phyloP scores from a whole-genome alignment of 92 coral and sea anemone species.

The Epizoanthus scotinus region DNA sequence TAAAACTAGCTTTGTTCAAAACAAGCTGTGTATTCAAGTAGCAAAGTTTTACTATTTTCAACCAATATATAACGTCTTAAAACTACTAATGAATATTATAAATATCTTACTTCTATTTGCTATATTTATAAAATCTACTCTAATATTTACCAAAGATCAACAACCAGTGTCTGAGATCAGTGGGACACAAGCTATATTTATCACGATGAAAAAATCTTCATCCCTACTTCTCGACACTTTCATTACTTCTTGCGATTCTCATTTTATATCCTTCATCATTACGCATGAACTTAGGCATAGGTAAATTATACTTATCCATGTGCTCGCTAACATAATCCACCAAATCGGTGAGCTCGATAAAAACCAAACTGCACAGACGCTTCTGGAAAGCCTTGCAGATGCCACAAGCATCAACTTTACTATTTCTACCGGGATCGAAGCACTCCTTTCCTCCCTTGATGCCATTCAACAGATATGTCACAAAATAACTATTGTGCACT shows the following conservation, averaged over 20 bases:
- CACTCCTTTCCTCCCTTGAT: conserved; percentile 15
- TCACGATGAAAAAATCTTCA: too few relatives aligned
- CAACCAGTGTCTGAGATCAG: too few relatives aligned
- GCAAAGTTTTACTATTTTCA: too few relatives aligned
- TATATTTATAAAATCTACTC: too few relatives aligned
- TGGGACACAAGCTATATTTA: too few relatives aligned
- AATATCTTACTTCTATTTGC: too few relatives aligned
- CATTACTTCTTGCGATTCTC: background rate
- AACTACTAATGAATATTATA: too few relatives aligned
- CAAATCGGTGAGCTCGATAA: background rate
- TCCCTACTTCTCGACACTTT: too few relatives aligned
- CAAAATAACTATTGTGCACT: conserved; percentile 13
- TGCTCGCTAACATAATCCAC: background rate
- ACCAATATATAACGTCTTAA: too few relatives aligned
- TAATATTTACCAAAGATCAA: too few relatives aligned
- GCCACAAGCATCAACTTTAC: background rate
- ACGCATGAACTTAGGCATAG: background rate
- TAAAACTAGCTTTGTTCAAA: too few relatives aligned
- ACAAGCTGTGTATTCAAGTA: too few relatives aligned
- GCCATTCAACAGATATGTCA: conserved; percentile 15
- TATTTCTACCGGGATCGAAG: background rate
- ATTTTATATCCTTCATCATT: background rate
- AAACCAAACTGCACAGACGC: background rate
- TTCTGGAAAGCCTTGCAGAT: conserved; percentile 1
- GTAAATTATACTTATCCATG: background rate